Base-by-base conservation (phyloP, 2,797 vertebrate genomes). In the Gallinago solitaria region DNA sequence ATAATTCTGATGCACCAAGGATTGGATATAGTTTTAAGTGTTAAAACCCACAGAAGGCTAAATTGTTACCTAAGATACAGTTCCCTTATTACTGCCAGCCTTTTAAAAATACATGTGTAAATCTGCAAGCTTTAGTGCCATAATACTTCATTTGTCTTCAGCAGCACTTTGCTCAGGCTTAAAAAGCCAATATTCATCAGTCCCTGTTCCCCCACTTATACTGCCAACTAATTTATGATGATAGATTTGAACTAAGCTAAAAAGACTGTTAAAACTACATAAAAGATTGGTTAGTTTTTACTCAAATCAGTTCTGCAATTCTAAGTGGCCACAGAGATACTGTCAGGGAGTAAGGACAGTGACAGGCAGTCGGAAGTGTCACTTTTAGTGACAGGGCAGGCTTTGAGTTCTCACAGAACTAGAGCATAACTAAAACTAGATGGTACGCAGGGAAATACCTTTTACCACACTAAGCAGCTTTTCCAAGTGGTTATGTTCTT, bases 381-480 rank as follows among this genome's bases (percentile, higher is more conserved):
- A 50, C 41, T 59, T 51, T 6, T n/a, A 67, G 67, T 23, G 16
- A 32, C 54, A 86, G 53, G 2, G 20, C 73, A 88, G 67, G 41
- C 37, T 93, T 43, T 33, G 54, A 73, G 80, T 2, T 18, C 71
- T 19, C 60, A 24, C 30, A 48, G 33, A 65, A 4, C 5, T 16
- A 35, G 15, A 73, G 39, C 32, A 12, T 11, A 84, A 67, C n/a
- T 50, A 51, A 28, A 41, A 20, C 2, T n/a, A 76, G 32, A 45
- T 2, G 19, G 24, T 9, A 43, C 8, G 37, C 20, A 48, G 37
- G 25, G 35, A 45, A 94, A 17, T 94, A 99, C 99, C 99, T 99
- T 99, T 99, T 30, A 99, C 99, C 16, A 99, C 99, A n/a, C 95
- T 99, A 86, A 95, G 98, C 69, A 99, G 98, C 96, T 99, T 99